These are phyloP conservation scores for Molossus molossus DNA, from an alignment of 2,797 vertebrate species.

Conservation along the genomic window DNA sequence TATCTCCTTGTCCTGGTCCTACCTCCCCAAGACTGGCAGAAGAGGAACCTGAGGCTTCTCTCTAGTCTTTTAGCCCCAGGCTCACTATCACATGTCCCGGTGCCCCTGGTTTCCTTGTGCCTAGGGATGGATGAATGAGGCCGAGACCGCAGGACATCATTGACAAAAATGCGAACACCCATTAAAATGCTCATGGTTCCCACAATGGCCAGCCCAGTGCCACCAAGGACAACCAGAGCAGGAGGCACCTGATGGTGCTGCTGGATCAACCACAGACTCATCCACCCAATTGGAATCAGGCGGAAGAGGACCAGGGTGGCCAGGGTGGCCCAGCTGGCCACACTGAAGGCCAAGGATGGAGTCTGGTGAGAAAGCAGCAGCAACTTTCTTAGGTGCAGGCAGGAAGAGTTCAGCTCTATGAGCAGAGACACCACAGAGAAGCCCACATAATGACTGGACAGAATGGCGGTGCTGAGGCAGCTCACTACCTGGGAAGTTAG, in stretches of 20 bases:
- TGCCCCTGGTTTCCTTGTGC: conserved; percentile 82
- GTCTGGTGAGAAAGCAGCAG: conserved; percentile 93
- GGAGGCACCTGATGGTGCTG: conserved; percentile 92
- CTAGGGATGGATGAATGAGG: background rate
- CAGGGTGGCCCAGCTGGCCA: conserved; percentile 95
- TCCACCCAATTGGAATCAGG: conserved; percentile 96
- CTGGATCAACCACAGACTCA: conserved; percentile 95
- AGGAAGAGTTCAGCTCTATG: conserved; percentile 97
- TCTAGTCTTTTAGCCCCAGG: conserved; percentile 74
- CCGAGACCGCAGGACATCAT: conserved; percentile 92
- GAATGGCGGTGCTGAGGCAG: conserved; percentile 93
- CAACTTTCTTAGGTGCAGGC: conserved; percentile 94
- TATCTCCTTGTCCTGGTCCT: background rate
- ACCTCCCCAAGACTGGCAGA: background rate
- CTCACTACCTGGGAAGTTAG: conserved; percentile 92
- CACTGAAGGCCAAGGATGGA: conserved; percentile 90
- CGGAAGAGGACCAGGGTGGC: conserved; percentile 95
- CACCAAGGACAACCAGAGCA: conserved; percentile 92
- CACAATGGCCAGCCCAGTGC: conserved; percentile 94
- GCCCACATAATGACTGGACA: conserved; percentile 92
- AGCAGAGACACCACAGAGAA: conserved; percentile 95
- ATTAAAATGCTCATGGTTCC: conserved; percentile 94
- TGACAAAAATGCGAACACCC: conserved; percentile 93
- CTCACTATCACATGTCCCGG: conserved; percentile 87
- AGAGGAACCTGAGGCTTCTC: background rate